Conservation (phyloP, 30 jellyfish, hydroid and myxozoan species). For the Euphysa ruthae region DNA sequence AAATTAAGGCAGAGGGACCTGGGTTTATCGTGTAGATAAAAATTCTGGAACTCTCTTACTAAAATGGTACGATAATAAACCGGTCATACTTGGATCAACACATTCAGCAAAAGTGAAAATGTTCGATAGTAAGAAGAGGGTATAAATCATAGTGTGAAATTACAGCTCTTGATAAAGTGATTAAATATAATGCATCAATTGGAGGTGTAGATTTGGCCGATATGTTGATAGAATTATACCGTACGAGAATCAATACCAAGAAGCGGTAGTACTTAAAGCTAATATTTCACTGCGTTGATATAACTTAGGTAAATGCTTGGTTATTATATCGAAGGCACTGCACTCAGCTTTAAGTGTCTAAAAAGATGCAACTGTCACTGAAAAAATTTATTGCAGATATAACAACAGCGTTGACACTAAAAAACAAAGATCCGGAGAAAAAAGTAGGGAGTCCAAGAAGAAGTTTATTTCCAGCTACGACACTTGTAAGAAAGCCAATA, state of each 20-base stretch:
- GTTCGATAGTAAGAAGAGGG: slow-evolving; percentile 11
- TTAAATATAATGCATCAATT: slow-evolving; percentile 25
- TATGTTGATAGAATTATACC: slow-evolving; percentile 30
- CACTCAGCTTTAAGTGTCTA: slow-evolving; percentile 20
- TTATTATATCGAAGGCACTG: slow-evolving; percentile 62
- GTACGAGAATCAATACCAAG: slow-evolving; percentile 17
- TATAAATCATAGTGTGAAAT: slow-evolving; percentile 5
- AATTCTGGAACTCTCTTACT: slow-evolving; percentile 8
- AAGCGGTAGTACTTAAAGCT: slow-evolving; percentile 43
- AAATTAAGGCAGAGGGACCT: slow-evolving; percentile 27
- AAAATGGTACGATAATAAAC: slow-evolving; percentile 16
- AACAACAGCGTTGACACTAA: slow-evolving; percentile 12
- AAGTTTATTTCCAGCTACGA: slow-evolving; percentile 5
- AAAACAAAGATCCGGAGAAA: slow-evolving; percentile 3
- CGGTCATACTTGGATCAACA: slow-evolving; percentile 17
- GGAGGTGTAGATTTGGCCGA: slow-evolving; percentile 52
- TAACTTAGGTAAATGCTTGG: slow-evolving; percentile 60
- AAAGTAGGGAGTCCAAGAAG: slow-evolving; percentile 41
- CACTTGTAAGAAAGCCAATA: slow-evolving; percentile 23
- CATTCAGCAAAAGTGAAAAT: slow-evolving; percentile 20
- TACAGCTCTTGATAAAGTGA: slow-evolving; percentile 14
- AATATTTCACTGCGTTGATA: slow-evolving; percentile 56
- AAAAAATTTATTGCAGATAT: slow-evolving; percentile 7
- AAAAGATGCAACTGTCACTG: slow-evolving; percentile 25
- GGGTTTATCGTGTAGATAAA: slow-evolving; percentile 1